Percentiles rank a stretch among this genome's conserved stretches.
Conservation (phyloP, 2,888 invertebrate genomes). For the Limnephilus marmoratus region DNA sequence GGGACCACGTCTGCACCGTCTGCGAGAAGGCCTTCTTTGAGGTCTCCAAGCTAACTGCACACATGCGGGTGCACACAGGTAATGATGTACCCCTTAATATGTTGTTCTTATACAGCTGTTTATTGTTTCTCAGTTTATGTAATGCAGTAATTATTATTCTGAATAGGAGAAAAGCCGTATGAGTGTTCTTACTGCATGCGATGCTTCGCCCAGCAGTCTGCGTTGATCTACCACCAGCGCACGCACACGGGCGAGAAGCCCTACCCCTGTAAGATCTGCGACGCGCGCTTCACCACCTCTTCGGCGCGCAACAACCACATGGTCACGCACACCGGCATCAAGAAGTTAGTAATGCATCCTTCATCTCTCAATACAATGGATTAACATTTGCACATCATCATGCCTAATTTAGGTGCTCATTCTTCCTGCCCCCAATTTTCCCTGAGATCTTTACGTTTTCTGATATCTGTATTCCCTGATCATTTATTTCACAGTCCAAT, state of each 20-base stretch:
- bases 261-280: slow-evolving; percentile 74
- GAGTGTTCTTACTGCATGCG: slow-evolving; percentile 75
- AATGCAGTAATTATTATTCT: background rate
- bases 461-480: background rate
- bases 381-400: background rate
- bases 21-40: slow-evolving; percentile 76
- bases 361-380: background rate
- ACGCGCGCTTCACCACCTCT: slow-evolving; percentile 75
- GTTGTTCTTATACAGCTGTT: background rate
- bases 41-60: slow-evolving; percentile 76
- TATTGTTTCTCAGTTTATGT: background rate
- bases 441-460: too few species aligned
- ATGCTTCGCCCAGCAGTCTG: slow-evolving; percentile 76
- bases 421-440: too few species aligned
- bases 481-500: background rate
- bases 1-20: slow-evolving; percentile 75
- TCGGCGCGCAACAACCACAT: slow-evolving; percentile 76
- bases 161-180: slow-evolving; percentile 75
- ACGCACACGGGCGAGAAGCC: slow-evolving; percentile 78
- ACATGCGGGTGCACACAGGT: slow-evolving; percentile 77
- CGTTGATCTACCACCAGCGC: slow-evolving; percentile 76
- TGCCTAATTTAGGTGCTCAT: background rate
- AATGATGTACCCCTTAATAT: background rate
- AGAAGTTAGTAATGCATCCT: slow-evolving; percentile 69
- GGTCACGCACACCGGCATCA: slow-evolving; percentile 74